Conservation (phyloP, 2,113 vertebrate species). For the Physeter macrocephalus region DNA sequence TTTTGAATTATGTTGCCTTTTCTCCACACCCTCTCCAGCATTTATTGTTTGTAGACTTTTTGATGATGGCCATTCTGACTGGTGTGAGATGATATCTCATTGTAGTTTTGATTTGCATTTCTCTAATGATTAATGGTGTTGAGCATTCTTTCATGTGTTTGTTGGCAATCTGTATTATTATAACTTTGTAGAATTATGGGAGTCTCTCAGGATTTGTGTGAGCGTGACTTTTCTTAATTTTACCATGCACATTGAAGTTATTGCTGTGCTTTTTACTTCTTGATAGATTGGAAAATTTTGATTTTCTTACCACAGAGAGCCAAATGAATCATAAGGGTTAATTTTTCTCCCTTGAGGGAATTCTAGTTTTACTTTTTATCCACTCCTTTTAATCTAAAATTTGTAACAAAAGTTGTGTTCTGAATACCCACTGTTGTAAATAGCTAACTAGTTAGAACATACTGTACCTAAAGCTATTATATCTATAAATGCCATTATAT, state of each 20-base stretch:
- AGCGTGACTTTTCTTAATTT: background rate
- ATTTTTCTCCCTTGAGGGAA: background rate
- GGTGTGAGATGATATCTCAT: too few relatives aligned
- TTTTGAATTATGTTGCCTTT: too few relatives aligned
- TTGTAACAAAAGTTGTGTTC: background rate
- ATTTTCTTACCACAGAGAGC: background rate
- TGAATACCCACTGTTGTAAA: background rate
- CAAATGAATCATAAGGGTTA: background rate
- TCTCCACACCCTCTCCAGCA: too few relatives aligned
- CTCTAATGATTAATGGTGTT: too few relatives aligned
- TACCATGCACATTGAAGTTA: background rate
- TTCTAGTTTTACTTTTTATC: background rate
- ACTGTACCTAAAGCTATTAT: accelerated
- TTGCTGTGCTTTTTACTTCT: background rate
- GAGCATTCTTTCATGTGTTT: too few relatives aligned
- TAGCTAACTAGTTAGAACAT: background rate
- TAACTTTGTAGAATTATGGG: background rate
- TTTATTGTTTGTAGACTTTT: too few relatives aligned
- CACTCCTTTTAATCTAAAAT: background rate
- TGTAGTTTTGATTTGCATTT: too few relatives aligned
- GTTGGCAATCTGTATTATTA: background rate
- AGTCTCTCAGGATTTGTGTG: background rate
- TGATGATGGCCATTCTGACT: too few relatives aligned
- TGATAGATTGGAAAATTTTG: background rate
- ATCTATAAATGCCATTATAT: too few relatives aligned